Base-by-base conservation (phyloP, 2,113 vertebrate species). In the Crypturellus undulatus region DNA sequence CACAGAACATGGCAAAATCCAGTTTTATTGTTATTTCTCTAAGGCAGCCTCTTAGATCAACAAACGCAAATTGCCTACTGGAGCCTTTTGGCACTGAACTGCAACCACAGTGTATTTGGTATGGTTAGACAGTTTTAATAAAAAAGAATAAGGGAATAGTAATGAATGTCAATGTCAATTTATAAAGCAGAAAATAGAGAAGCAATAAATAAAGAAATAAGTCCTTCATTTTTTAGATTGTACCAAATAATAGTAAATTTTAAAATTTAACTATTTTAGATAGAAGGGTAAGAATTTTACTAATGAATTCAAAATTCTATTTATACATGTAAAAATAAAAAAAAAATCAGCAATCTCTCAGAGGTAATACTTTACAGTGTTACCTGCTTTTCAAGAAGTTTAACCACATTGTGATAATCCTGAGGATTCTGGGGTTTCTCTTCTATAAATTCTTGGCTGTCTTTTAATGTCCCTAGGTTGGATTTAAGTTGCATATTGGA, bases 381-480 rank as follows among this genome's bases (percentile, higher is more conserved):
- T 89, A 99, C 99, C 99, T 99, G 98, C 54, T 97, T 98, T 85
- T 98, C 98, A 15, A 99, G 96, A 84, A 98, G 97, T n/a, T 98
- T 97, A 42, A 98, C 97, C 78, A 99, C 90, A 62, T 96, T 97
- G 3, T 98, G 97, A 79, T 98, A 96, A 90, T 98, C 98, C 60
- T 97, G 96, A 82, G 94, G 80, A 68, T 73, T 94, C 40, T 69
- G 97, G 40, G 89, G 60, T 28, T 87, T 97, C 32, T 97, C 97
- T 63, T 98, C 97, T 69, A 95, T 95, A 92, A 87, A 96, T 47
- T 97, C 97, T 7, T 96, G 92, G 65, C 97, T 97, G 10, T 98
- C 98, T 94, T 97, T 97, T 15, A 98, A 72, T 0, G 96, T 97
- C 70, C 98, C 98, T 95, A 94, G 95, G 89, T 97, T 98, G 68